phyloP scores from a whole-genome alignment of 2,113 vertebrate genomes.

The Hiodon alosoides region DNA sequence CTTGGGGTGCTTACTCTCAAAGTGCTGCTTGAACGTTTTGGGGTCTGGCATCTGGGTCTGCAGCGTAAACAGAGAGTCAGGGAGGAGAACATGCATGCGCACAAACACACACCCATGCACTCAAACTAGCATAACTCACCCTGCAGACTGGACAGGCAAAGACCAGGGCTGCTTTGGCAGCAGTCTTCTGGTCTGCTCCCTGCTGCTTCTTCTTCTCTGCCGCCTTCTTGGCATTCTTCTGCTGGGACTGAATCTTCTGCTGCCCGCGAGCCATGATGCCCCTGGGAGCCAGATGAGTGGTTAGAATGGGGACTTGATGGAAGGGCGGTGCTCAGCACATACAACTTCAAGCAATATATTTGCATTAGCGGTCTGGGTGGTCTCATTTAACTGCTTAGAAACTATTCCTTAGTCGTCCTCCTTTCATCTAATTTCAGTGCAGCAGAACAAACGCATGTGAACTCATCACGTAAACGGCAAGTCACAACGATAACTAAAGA shows the following conservation, averaged over 20 bases:
- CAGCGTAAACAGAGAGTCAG: too few species aligned
- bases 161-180: constrained; percentile 85
- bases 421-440: too few species aligned
- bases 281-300: neutral
- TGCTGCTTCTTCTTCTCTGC: constrained; percentile 77
- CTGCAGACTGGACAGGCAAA: constrained; percentile 83
- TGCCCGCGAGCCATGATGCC: constrained; percentile 71
- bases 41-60: constrained; percentile 73
- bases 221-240: constrained; percentile 73
- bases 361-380: too few species aligned
- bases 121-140: constrained; percentile 47
- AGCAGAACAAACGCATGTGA: too few species aligned
- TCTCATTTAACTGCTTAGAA: too few species aligned
- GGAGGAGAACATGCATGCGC: constrained; percentile 1
- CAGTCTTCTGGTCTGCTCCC: constrained; percentile 88
- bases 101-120: constrained; percentile 7
- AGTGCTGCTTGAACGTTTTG: constrained; percentile 73
- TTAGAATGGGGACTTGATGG: too few species aligned
- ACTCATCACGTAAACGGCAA: too few species aligned
- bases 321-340: too few species aligned
- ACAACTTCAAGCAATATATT: too few species aligned
- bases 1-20: constrained; percentile 71
- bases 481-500: too few species aligned
- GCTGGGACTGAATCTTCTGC: constrained; percentile 76
- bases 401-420: too few species aligned